Evolutionary conservation across 2,888 invertebrate species (phyloP).

Genomic region (Polydrusus tereticollis): DNA sequence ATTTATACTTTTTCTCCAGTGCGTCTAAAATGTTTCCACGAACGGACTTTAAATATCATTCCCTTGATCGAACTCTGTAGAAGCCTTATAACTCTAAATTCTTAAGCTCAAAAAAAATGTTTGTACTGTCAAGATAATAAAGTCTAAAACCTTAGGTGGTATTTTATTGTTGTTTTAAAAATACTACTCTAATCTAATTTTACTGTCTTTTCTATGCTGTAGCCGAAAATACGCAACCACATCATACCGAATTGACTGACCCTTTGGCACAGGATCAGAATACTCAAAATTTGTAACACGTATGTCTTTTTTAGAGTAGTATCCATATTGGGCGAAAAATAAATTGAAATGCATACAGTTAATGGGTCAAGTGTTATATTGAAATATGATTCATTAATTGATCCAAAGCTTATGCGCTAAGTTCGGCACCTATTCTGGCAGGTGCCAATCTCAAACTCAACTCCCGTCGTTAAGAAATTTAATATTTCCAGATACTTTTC

Average conservation of each 20-base stretch:
- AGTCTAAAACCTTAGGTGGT: background rate
- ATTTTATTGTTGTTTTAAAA: background rate
- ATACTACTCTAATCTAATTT: slow-evolving; percentile 15
- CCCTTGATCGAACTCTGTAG: slow-evolving; percentile 10
- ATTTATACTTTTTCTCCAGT: slow-evolving; percentile 3
- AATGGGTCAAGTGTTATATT: background rate
- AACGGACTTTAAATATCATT: slow-evolving; percentile 7
- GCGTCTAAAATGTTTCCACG: slow-evolving; percentile 3
- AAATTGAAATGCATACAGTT: slow-evolving; percentile 24
- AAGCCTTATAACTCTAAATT: background rate
- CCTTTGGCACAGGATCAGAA: slow-evolving; percentile 41
- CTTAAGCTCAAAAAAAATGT: background rate
- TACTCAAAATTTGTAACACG: slow-evolving; percentile 46
- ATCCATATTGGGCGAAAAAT: slow-evolving; percentile 27
- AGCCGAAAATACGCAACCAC: slow-evolving; percentile 38
- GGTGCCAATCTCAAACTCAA: too few species aligned
- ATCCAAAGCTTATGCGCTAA: too few species aligned
- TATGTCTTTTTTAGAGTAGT: slow-evolving; percentile 30
- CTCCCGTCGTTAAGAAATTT: too few species aligned
- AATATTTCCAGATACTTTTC: too few species aligned
- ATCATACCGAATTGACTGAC: slow-evolving; percentile 37
- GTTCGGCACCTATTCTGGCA: too few species aligned
- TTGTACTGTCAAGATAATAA: background rate
- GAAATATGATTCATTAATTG: too few species aligned
- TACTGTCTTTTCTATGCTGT: slow-evolving; percentile 24